phyloP scores from a whole-genome alignment of 2,797 vertebrate genomes.

The Sebastes umbrosus region DNA sequence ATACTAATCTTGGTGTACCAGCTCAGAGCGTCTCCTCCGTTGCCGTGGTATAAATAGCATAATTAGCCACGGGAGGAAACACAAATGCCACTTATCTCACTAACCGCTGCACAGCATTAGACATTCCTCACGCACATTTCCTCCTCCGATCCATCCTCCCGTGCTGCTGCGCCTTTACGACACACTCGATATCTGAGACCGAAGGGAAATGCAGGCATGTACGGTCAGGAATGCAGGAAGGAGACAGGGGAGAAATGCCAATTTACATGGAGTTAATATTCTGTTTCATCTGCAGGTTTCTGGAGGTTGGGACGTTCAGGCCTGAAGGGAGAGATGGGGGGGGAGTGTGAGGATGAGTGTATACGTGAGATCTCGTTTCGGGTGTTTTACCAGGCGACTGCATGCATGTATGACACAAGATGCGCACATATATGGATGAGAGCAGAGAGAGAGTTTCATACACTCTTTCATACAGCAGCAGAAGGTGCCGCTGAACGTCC shows the following conservation, averaged over 20 bases:
- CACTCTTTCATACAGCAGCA: constrained; percentile 15
- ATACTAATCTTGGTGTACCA: constrained; percentile 74
- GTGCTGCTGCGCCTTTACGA: constrained; percentile 6
- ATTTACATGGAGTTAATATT: constrained; percentile 62
- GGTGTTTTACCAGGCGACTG: constrained; percentile 15
- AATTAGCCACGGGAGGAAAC: constrained; percentile 77
- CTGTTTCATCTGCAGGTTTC: constrained; percentile 56
- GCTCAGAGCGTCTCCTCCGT: constrained; percentile 66
- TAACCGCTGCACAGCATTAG: constrained; percentile 49
- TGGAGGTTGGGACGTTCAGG: not conserved
- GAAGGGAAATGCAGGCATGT: constrained; percentile 26
- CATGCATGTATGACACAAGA: constrained; percentile 5
- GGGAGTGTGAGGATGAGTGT: constrained; percentile 4
- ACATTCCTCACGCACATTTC: constrained; percentile 51
- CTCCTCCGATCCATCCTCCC: constrained; percentile 32
- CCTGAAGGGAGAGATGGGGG: constrained; percentile 5
- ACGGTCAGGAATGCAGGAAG: not conserved
- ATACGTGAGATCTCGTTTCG: constrained; percentile 15
- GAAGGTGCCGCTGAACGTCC: constrained; percentile 24
- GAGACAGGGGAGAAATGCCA: constrained; percentile 7
- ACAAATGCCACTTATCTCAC: constrained; percentile 78
- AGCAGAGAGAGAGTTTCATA: not conserved
- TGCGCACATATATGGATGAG: not conserved
- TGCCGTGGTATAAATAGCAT: constrained; percentile 71
- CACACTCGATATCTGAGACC: constrained; percentile 41